Base-by-base conservation (phyloP, 2,797 vertebrate genomes). In the Poecile montanus region DNA sequence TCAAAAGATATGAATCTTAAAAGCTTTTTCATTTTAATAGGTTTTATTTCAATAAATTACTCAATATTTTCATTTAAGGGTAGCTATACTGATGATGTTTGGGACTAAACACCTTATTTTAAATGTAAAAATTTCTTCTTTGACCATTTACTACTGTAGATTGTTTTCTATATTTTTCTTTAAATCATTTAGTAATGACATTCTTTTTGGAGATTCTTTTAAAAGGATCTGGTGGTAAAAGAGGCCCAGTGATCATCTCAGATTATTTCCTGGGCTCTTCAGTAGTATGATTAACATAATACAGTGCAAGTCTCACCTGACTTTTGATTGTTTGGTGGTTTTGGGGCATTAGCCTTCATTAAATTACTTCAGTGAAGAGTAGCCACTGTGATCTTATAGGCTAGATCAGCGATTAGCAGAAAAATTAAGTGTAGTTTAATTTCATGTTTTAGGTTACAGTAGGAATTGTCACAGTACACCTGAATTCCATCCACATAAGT, bases 171-270 rank as follows among this genome's bases (percentile, higher is more conserved):
- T 19, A 6, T 47, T 60, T 70, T 83, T 25, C 15, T 32, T 61
- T 27, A 47, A 32, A 54, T 40, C 4, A 63, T 54, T 63, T 25
- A 44, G 6, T 25, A 62, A 25, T 18, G 16, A 14, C 12, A 15
- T 19, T 47, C 13, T 73, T 5, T 58, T 62, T 50, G 19, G 13
- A 5, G 7, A 22, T 50, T 63, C 22, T 60, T 40, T 75, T 67
- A 72, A 67, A 63, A 40, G 4, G 25, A 51, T 54, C 10, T 61
- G 13, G 10, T 60, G 10, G 5, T 30, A 63, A 29, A 87, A 75
- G 15, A 54, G 9, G 3, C n/a, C 30, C 15, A 42, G 7, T 1
- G 3, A 14, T 34, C 18, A 36, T 25, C 10, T 6, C 2, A 2
- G 27, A 16, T 29, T 65, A 13, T 76, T 56, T 83, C 38, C 19